Base-by-base conservation (phyloP, 2,797 vertebrate genomes). In the Tolypeutes matacus region DNA sequence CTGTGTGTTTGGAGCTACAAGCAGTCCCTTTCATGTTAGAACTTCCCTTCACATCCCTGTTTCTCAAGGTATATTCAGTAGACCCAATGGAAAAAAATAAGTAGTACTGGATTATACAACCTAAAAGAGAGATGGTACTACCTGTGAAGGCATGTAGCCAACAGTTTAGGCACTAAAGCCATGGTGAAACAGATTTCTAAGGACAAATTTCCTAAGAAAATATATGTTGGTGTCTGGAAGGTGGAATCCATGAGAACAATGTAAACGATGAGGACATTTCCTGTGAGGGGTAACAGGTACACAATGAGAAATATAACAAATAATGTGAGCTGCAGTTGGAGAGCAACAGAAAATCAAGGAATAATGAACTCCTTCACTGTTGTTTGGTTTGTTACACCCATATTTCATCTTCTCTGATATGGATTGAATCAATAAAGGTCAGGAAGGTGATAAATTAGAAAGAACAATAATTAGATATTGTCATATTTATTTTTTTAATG, bases 151-250 rank as follows among this genome's bases (percentile, higher is more conserved):
- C 97, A 95, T 65, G 93, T 96, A 58, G 67, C 91, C 42, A 97
- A 65, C 51, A 97, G 51, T 56, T 97, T 97, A 8, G 98, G 97
- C 46, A 97, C 70, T 0, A 96, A 97, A 36, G 91, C 94, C 34
- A 96, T 97, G 7, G 97, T 93, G 64, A 97, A 97, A 88, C 95
- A 97, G 85, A 97, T 90, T 49, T 98, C 97, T 7, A 98, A 96
- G 1, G 97, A 98, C 81, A 98, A 65, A 14, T 98, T 97, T 17
- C 96, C 81, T 34, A 98, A 72, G 65, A 98, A 98, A 53, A 97
- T 36, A 69, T 98, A 97, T 97, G 97, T 97, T 13, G 96, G 97
- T 64, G 18, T 97, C 96, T 90, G 95, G 0, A 98, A 96, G 6
- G 51, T 80, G 39, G 81, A 36, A 25, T 97, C 95, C 46, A 64